Conservation (phyloP, 2,113 vertebrate genomes). For the Aspiorhynchus laticeps region DNA sequence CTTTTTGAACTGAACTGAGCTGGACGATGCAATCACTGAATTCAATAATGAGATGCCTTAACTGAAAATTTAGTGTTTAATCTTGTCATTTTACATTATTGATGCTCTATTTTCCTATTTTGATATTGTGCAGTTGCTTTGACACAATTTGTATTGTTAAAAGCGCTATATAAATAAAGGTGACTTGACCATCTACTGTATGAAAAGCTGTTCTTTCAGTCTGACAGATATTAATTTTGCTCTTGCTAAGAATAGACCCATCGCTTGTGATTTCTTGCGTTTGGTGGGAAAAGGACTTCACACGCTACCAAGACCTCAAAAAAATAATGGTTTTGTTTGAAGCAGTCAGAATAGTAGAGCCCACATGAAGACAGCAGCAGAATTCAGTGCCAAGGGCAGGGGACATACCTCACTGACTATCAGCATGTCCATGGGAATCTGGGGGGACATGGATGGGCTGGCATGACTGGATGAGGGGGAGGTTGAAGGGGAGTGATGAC, state of each 20-base stretch:
- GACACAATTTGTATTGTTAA: no score
- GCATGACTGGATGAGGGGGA: not conserved
- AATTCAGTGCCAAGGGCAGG: not conserved
- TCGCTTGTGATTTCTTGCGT: not conserved
- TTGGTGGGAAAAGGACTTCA: no score
- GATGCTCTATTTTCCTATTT: no score
- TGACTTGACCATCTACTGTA: no score
- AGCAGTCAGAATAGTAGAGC: not conserved
- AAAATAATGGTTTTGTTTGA: not conserved
- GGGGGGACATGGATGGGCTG: not conserved
- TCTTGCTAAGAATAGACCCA: not conserved
- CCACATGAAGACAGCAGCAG: no score
- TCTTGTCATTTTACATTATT: no score
- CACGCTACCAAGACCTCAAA: not conserved
- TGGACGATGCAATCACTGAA: no score
- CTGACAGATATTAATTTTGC: not conserved
- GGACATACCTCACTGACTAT: not conserved
- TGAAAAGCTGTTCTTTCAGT: not conserved
- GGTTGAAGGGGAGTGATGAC: not conserved
- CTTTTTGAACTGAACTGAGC: no score
- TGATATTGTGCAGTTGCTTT: no score
- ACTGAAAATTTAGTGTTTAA: no score
- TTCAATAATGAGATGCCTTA: no score
- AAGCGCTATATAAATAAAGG: no score
- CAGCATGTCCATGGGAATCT: not conserved